Evolutionary conservation across 2,888 invertebrate genomes (phyloP), one percentile per base, ranked within the genome.

Genomic region (Allolobophora icterica): DNA sequence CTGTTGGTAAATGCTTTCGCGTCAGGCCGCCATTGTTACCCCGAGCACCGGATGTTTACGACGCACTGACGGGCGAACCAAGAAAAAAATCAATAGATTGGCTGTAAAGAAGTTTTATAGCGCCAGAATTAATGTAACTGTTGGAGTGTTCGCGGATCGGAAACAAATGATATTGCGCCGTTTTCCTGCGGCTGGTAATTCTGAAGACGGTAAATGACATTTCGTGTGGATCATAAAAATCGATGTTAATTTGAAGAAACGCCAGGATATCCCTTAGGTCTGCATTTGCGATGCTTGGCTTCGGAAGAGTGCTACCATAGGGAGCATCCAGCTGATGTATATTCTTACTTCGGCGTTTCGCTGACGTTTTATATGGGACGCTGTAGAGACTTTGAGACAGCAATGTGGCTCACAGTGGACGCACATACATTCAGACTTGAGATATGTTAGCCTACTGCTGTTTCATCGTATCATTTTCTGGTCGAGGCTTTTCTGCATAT

Each of bases 111-210:
- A 71, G 71, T 71, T 71, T 71, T 30, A 71, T 71, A 71, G 71
- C 71, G 71, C n/a, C 71, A 71, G 71, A 71, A 71, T 71, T 71
- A 71, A n/a, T 71, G 71, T 71, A 71, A 71, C 71, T 71, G 71
- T 71, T 71, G 71, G 71, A n/a, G 71, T 71, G 71, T 71, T 6
- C n/a, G 13, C 71, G 71, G n/a, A n/a, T 71, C 71, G 30, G 71
- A 71, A 71, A 71, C 71, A 71, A 71, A 71, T 71, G 30, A 71
- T 71, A 71, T 71, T 71, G 71, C n/a, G 71, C 71, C 71, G 71
- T 71, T 71, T 52, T n/a, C 71, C 71, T 71, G 71, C 71, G 71
- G 30, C 71, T 71, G 71, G 71, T 71, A 52, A 71, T 71, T 71
- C 71, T 71, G 71, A 71, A 71, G 71, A 71, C 71, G 71, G 71